Percentiles rank a stretch among this genome's conserved stretches.
phyloP scores from a whole-genome alignment of 2,888 invertebrate genomes.

The Trichogramma dendrolimi region DNA sequence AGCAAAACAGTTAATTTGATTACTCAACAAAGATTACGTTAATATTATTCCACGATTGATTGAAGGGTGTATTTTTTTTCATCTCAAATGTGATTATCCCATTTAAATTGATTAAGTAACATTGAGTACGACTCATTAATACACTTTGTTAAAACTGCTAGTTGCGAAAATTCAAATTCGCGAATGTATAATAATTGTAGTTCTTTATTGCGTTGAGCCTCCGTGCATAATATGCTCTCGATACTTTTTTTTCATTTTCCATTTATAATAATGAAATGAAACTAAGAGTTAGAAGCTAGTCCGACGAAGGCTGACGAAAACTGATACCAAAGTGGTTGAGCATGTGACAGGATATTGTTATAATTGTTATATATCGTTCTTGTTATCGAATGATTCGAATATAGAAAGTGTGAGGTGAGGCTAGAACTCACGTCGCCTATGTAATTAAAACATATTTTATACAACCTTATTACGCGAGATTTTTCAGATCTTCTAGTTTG shows the following conservation, averaged over 20 bases:
- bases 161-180: conserved; percentile 6
- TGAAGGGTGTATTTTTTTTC: conserved; percentile 1
- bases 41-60: conserved; percentile 4
- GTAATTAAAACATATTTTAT: conserved; percentile 30
- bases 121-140: conserved; percentile 4
- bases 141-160: conserved; percentile 11
- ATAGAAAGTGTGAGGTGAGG: conserved; percentile 25
- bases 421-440: conserved; percentile 21
- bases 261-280: conserved; percentile 9
- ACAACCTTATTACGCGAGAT: conserved; percentile 22
- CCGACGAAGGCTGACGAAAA: conserved; percentile 26
- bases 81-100: conserved; percentile 8
- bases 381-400: conserved; percentile 25
- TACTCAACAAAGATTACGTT: neutral
- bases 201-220: conserved; percentile 22
- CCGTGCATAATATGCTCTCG: conserved; percentile 9
- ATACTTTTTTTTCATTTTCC: conserved; percentile 17
- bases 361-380: conserved; percentile 26
- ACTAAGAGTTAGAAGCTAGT: conserved; percentile 26
- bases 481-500: conserved; percentile 20
- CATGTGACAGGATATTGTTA: conserved; percentile 24
- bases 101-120: neutral
- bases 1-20: conserved; percentile 8
- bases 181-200: conserved; percentile 1
- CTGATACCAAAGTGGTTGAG: conserved; percentile 26